A percentile compares a stretch with the other conserved stretches of the same genome.
These are phyloP conservation scores for Galerucella pusilla DNA, from an alignment of 2,888 invertebrate species.

Conservation along the genomic window DNA sequence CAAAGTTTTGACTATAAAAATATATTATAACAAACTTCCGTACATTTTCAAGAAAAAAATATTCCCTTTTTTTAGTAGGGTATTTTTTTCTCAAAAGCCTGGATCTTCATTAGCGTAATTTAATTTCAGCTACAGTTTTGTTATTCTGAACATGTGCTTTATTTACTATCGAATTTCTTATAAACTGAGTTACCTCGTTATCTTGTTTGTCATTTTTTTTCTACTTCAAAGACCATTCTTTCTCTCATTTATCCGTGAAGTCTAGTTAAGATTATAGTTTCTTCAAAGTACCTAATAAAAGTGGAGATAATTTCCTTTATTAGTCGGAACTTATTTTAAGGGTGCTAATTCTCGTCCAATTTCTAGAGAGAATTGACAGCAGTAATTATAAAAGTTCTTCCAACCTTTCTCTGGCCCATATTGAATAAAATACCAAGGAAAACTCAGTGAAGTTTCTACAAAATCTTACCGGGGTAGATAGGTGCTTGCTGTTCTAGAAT, in stretches of 20 bases:
- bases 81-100: no score
- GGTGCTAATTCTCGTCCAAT: slow-evolving; percentile 25
- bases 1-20: no score
- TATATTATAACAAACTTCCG: no score
- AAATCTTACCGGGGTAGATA: not conserved
- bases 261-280: not conserved
- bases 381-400: slow-evolving; percentile 34
- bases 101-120: no score
- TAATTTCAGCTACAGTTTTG: not conserved
- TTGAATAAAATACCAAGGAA: slow-evolving; percentile 33
- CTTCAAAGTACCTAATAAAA: not conserved
- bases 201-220: not conserved
- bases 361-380: slow-evolving; percentile 33
- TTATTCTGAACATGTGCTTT: not conserved
- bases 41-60: not conserved
- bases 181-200: not conserved
- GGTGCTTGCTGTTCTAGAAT: no score
- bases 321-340: slow-evolving; percentile 21
- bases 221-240: not conserved
- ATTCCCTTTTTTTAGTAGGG: not conserved
- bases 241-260: not conserved
- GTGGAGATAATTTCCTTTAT: slow-evolving; percentile 16
- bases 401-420: slow-evolving; percentile 19
- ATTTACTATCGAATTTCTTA: not conserved
- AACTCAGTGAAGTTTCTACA: slow-evolving; percentile 11